Percentiles rank a stretch among this genome's conserved stretches.
These are phyloP conservation scores for Gymnocypris eckloni DNA, from an alignment of 2,797 vertebrate genomes.

Conservation along the genomic window DNA sequence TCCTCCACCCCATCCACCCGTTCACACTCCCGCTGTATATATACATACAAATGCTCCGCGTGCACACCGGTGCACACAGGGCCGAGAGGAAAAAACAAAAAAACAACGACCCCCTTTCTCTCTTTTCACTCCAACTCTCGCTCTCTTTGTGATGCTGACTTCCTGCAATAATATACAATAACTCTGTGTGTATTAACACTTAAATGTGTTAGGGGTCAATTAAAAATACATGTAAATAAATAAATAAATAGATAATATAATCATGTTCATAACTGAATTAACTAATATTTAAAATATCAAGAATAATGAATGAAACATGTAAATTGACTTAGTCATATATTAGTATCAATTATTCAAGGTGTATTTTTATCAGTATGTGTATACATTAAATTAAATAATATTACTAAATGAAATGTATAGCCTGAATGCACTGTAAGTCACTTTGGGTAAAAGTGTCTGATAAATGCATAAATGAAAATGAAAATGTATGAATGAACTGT, in stretches of 20 bases:
- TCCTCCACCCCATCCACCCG: conserved; percentile 41
- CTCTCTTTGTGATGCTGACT: conserved; percentile 23
- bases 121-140: neutral
- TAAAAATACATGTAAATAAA: neutral
- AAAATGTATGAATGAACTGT: neutral
- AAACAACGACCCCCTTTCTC: conserved; percentile 23
- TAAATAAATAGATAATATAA: neutral
- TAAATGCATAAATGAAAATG: neutral
- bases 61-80: conserved; percentile 21
- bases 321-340: neutral
- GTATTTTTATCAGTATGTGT: neutral
- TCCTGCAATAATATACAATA: conserved; percentile 1
- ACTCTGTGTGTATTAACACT: neutral
- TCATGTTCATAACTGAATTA: neutral
- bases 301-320: neutral
- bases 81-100: neutral
- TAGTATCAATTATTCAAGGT: neutral
- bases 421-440: too few relatives aligned
- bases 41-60: conserved; percentile 62
- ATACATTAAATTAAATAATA: neutral
- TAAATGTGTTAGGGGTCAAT: neutral
- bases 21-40: conserved; percentile 53
- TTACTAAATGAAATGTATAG: neutral
- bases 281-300: neutral
- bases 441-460: too few relatives aligned